A percentile compares a stretch with the other conserved stretches of the same genome.
These are phyloP conservation scores for Balanococcus diminutus DNA, from an alignment of 2,888 invertebrate species.

Conservation along the genomic window DNA sequence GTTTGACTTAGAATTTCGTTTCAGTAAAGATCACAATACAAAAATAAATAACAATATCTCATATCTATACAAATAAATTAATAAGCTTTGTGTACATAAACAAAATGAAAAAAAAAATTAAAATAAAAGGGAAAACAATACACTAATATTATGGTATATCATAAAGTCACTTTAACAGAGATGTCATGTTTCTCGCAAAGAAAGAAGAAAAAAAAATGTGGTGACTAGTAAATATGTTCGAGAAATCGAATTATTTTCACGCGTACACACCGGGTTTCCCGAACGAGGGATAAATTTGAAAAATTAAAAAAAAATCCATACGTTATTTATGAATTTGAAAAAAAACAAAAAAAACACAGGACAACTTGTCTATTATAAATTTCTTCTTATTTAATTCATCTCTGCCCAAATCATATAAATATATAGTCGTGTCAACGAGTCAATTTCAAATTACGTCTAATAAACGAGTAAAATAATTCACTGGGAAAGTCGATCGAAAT, in stretches of 20 bases:
- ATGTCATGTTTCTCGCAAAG: conserved; percentile 50
- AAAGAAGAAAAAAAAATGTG: neutral
- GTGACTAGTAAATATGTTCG: conserved; percentile 25
- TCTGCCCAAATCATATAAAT: neutral
- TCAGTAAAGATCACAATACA: conserved; percentile 52
- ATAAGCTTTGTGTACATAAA: conserved; percentile 48
- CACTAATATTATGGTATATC: conserved; percentile 50
- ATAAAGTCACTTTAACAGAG: conserved; percentile 45
- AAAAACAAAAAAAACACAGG: neutral
- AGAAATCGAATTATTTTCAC: neutral
- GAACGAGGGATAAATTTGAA: neutral
- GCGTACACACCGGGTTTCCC: neutral
- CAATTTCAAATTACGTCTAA: conserved; percentile 34
- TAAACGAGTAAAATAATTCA: conserved; percentile 41
- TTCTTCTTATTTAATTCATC: neutral
- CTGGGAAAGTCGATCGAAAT: conserved; percentile 18
- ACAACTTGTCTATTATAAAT: neutral
- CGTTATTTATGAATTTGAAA: neutral
- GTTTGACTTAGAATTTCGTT: conserved; percentile 53
- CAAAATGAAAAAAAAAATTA: conserved; percentile 37
- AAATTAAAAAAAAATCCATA: neutral
- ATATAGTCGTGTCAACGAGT: neutral
- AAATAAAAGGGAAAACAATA: conserved; percentile 45
- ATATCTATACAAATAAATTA: conserved; percentile 47
- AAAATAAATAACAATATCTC: conserved; percentile 51